phyloP scores from a whole-genome alignment of 2,888 invertebrate genomes.

The Drosophila neotestacea region DNA sequence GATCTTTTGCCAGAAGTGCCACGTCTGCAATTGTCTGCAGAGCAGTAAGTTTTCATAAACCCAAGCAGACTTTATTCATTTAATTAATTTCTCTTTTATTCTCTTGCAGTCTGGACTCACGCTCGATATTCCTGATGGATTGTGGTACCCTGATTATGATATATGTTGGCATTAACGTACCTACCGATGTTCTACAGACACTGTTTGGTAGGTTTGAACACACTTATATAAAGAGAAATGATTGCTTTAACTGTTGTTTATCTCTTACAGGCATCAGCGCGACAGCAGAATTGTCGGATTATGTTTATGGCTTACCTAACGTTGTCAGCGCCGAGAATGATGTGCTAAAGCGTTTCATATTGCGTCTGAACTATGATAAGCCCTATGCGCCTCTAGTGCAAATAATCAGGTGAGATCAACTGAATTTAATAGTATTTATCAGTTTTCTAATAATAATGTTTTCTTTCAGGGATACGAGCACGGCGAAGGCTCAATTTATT shows the following conservation, averaged over 20 bases:
- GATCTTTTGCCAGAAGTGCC: constrained; percentile 89
- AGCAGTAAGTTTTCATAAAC: constrained; percentile 86
- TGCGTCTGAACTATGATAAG: constrained; percentile 93
- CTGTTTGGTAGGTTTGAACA: constrained; percentile 86
- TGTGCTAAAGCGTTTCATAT: constrained; percentile 91
- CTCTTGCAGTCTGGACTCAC: constrained; percentile 88
- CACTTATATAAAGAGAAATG: not conserved
- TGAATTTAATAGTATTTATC: not conserved
- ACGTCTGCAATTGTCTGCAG: constrained; percentile 93
- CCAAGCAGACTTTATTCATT: fast-evolving
- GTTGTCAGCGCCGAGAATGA: constrained; percentile 91
- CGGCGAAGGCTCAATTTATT: constrained; percentile 91
- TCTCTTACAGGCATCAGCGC: constrained; percentile 88
- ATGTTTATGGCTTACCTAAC: constrained; percentile 91
- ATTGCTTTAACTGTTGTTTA: not conserved
- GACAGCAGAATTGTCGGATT: constrained; percentile 91
- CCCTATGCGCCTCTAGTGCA: constrained; percentile 92
- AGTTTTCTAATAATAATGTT: not conserved
- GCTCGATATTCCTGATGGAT: constrained; percentile 97
- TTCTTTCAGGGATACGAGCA: constrained; percentile 94
- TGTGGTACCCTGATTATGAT: constrained; percentile 92
- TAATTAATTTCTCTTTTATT: not conserved
- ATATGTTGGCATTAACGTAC: constrained; percentile 93
- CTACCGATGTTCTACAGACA: constrained; percentile 90
- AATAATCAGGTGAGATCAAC: constrained; percentile 89